These are phyloP conservation scores for Apodemia zela DNA, from an alignment of 2,888 invertebrate genomes.

Conservation along the genomic window DNA sequence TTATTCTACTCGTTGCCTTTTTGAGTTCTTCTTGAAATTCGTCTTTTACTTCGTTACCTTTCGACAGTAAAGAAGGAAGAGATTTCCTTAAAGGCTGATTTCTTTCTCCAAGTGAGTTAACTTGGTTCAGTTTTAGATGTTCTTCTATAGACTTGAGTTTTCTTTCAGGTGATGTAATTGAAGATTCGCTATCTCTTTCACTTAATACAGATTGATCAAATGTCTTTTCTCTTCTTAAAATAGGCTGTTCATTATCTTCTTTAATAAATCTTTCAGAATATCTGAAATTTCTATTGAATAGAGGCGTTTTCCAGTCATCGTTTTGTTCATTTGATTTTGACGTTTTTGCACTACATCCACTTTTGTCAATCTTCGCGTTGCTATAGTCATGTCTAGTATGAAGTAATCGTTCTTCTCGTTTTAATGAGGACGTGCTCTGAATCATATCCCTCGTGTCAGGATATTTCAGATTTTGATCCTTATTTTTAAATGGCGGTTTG, in stretches of 20 bases:
- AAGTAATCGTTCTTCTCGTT: conserved; percentile 71
- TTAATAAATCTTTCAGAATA: conserved; percentile 72
- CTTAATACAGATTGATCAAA: conserved; percentile 65
- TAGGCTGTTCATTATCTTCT: conserved; percentile 57
- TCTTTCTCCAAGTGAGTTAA: conserved; percentile 53
- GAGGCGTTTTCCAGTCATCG: conserved; percentile 72
- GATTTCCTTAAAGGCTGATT: conserved; percentile 73
- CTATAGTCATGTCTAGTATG: conserved; percentile 74
- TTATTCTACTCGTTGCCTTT: conserved; percentile 75
- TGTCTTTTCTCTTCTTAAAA: conserved; percentile 72
- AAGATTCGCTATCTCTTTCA: conserved; percentile 57
- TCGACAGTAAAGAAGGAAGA: conserved; percentile 75
- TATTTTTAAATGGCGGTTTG: conserved; percentile 67
- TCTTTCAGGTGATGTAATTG: conserved; percentile 54
- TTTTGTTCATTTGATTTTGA: conserved; percentile 63
- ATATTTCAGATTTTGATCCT: conserved; percentile 65
- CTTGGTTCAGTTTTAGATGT: conserved; percentile 52
- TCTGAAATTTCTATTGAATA: conserved; percentile 69
- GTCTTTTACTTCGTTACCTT: conserved; percentile 77
- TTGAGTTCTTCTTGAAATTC: conserved; percentile 77
- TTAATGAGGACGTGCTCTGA: conserved; percentile 60
- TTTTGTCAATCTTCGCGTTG: conserved; percentile 70
- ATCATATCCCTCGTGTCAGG: conserved; percentile 66
- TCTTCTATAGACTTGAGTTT: conserved; percentile 58
- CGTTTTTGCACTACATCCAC: conserved; percentile 72